A percentile compares a stretch with the other conserved stretches of the same genome.
These are phyloP conservation scores for Strix uralensis DNA, from an alignment of 2,113 vertebrate genomes.

Conservation along the genomic window DNA sequence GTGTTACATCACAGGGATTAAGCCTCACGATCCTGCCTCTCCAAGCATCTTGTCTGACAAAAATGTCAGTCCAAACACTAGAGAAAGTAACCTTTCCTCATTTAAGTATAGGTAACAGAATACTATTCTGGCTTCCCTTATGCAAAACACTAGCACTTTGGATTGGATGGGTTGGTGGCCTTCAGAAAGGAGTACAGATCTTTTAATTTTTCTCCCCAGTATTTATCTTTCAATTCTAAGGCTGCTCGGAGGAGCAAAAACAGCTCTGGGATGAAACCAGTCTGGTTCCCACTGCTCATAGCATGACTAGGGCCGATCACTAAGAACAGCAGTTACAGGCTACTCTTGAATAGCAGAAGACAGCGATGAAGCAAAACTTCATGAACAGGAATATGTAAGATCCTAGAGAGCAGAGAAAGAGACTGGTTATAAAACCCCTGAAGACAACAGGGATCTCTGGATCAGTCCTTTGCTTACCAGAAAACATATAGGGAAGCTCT, in stretches of 20 bases:
- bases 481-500: slow-evolving; percentile 89
- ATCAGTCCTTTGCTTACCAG: slow-evolving; percentile 72
- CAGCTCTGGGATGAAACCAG: background rate
- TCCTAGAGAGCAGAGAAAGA: background rate
- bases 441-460: background rate
- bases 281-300: background rate
- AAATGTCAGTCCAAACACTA: background rate
- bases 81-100: background rate
- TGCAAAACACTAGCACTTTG: background rate
- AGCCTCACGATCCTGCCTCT: background rate
- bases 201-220: background rate
- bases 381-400: background rate
- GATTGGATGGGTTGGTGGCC: background rate
- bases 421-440: background rate
- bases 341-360: background rate
- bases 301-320: background rate
- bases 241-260: background rate
- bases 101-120: background rate
- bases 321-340: background rate
- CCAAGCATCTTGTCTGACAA: background rate
- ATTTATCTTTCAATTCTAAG: background rate
- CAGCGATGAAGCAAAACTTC: background rate
- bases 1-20: background rate
- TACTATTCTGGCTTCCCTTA: background rate
- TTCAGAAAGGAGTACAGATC: background rate